phyloP scores from a whole-genome alignment of 2,113 vertebrate genomes.

The Rostratula benghalensis region DNA sequence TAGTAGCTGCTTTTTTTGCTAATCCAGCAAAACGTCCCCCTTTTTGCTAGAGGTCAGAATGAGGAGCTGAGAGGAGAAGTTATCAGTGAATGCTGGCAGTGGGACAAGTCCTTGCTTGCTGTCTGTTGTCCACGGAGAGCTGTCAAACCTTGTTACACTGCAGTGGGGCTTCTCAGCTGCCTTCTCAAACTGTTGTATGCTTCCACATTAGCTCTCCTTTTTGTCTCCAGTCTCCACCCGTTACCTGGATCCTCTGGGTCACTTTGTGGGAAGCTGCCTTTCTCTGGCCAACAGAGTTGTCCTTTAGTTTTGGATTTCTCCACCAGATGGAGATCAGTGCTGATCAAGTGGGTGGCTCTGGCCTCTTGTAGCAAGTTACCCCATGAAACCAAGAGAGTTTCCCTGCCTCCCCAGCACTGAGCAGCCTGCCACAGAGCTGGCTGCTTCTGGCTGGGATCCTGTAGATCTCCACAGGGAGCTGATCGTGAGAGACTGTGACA shows the following conservation, averaged over 20 bases:
- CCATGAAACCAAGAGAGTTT: neutral
- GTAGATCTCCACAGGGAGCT: neutral
- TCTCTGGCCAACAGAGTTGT: neutral
- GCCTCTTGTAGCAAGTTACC: neutral
- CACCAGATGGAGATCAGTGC: no score
- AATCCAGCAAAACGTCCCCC: neutral
- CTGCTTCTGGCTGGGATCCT: neutral
- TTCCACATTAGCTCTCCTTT: fast-evolving
- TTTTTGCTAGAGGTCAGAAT: neutral
- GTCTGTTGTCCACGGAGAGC: neutral
- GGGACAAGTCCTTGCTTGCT: neutral
- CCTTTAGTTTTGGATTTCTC: neutral
- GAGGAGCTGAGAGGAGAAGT: no score
- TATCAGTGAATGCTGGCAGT: neutral
- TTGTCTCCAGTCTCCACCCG: neutral
- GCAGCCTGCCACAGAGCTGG: neutral
- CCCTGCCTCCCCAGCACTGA: neutral
- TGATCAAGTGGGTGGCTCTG: fast-evolving
- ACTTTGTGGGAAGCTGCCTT: neutral
- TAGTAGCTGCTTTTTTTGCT: neutral
- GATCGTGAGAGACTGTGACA: fast-evolving
- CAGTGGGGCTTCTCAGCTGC: neutral
- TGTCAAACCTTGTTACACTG: fast-evolving
- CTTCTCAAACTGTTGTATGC: fast-evolving
- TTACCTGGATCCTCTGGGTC: neutral